phyloP scores from a whole-genome alignment of 2,888 invertebrate genomes.

The Drosophila prolongata region DNA sequence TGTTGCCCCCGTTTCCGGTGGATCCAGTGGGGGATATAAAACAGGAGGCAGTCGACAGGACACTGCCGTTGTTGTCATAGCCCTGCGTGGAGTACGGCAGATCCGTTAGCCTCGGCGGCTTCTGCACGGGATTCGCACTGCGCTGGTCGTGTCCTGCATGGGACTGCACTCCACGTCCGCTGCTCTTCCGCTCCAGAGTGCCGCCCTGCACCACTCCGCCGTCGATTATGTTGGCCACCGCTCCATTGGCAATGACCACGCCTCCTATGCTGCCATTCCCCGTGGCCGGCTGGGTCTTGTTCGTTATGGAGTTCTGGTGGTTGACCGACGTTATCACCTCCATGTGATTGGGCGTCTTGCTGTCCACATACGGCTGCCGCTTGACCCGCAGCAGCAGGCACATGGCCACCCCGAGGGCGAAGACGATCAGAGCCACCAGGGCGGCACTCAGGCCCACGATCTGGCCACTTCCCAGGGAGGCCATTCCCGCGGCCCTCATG shows the following conservation, averaged over 20 bases:
- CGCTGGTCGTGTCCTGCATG: slow-evolving; percentile 82
- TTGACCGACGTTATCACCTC: slow-evolving; percentile 89
- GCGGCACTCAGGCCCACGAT: slow-evolving; percentile 94
- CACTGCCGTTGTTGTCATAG: slow-evolving; percentile 89
- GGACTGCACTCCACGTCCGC: background rate
- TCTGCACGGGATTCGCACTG: slow-evolving; percentile 88
- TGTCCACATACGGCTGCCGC: slow-evolving; percentile 90
- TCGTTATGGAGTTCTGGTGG: slow-evolving; percentile 85
- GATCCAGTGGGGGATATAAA: slow-evolving; percentile 91
- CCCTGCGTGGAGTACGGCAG: slow-evolving; percentile 89
- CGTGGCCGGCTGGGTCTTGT: slow-evolving; percentile 84
- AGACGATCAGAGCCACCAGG: slow-evolving; percentile 90
- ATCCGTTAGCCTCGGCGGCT: slow-evolving; percentile 89
- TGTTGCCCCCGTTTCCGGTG: slow-evolving; percentile 90
- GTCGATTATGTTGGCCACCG: slow-evolving; percentile 85
- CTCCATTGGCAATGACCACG: slow-evolving; percentile 86
- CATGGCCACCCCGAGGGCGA: slow-evolving; percentile 90
- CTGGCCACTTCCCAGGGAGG: slow-evolving; percentile 92
- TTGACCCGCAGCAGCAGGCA: slow-evolving; percentile 90
- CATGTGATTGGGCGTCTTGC: slow-evolving; percentile 90
- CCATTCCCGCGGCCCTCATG: slow-evolving; percentile 91
- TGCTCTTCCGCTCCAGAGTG: slow-evolving; percentile 73
- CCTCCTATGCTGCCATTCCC: slow-evolving; percentile 85
- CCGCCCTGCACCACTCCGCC: slow-evolving; percentile 38
- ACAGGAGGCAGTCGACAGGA: slow-evolving; percentile 88